Evolutionary conservation across 2,888 invertebrate genomes (phyloP), one percentile per base, ranked within the genome.

Genomic region (Dione vanillae): DNA sequence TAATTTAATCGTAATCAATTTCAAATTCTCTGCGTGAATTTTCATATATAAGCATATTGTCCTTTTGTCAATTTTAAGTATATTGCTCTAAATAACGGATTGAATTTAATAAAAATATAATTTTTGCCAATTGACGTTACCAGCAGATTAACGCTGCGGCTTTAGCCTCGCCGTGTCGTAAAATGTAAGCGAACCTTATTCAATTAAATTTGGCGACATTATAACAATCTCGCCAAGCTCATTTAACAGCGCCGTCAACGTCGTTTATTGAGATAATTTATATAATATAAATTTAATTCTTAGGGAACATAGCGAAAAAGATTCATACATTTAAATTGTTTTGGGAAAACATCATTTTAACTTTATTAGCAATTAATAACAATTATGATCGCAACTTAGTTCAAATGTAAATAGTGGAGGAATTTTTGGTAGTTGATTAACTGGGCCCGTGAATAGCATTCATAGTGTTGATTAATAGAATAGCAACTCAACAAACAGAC

Each of bases 151-250:
- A 91, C 88, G 85, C 85, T 83, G 84, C 79, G 89, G 87, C 85
- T 90, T 91, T 86, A 83, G 80, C 80, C 81, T 82, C 84, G 84
- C 82, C 84, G 83, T 83, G 86, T 87, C 90, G 87, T 90, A 88
- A 92, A 92, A 90, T 91, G 90, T 92, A 89, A 91, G 88, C 92
- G 90, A 91, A 83, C 87, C 88, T 90, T 90, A 92, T 92, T 92
- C 90, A 89, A 92, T 93, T 92, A 91, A 92, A 92, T 88, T 88
- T 82, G 84, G 88, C 86, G 87, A 88, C 88, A 89, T 91, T 90
- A 91, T 90, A 90, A 89, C 91, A 87, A 89, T 91, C 88, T 91
- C 86, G 85, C 86, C 82, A 76, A 84, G 83, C 87, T 88, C 87
- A 88, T 91, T 91, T 88, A 74, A 80, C 83, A 82, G 82, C 77